A percentile compares a stretch with the other conserved stretches of the same genome.
phyloP scores from a whole-genome alignment of 1,140 invertebrate genomes.

The Bombus consobrinus region DNA sequence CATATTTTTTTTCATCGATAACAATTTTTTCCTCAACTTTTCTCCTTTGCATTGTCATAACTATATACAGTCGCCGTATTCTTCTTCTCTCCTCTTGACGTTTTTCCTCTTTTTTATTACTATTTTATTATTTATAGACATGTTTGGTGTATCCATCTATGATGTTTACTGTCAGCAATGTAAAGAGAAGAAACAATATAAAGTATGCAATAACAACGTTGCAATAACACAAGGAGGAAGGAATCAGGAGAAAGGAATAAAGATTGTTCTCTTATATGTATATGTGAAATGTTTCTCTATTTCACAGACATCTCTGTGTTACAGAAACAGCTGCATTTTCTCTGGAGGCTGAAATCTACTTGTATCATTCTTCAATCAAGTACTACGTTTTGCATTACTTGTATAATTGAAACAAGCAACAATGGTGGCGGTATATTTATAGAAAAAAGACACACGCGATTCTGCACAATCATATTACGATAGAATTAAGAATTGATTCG shows the following conservation, averaged over 20 bases:
- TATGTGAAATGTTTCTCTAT: not conserved
- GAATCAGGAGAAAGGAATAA: not conserved
- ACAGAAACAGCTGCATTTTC: conserved; percentile 3
- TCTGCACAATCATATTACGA: not conserved
- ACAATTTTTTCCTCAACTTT: not conserved
- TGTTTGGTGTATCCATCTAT: no score
- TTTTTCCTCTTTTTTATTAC: no score
- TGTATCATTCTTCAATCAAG: no score
- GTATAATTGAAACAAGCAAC: not conserved
- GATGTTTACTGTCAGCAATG: no score
- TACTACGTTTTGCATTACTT: not conserved
- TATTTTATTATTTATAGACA: no score
- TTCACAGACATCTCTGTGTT: not conserved
- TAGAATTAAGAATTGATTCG: not conserved
- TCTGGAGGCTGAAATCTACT: not conserved
- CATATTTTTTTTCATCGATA: not conserved
- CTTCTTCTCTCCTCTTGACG: not conserved
- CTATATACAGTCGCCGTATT: not conserved
- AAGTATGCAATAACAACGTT: no score
- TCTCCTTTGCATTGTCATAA: not conserved
- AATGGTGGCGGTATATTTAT: not conserved
- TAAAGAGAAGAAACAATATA: not conserved
- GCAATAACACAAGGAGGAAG: not conserved
- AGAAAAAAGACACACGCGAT: not conserved
- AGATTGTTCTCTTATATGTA: not conserved